A percentile compares a stretch with the other conserved stretches of the same genome.
Conservation (phyloP, 2,113 vertebrate genomes). For the Pholis gunnellus region DNA sequence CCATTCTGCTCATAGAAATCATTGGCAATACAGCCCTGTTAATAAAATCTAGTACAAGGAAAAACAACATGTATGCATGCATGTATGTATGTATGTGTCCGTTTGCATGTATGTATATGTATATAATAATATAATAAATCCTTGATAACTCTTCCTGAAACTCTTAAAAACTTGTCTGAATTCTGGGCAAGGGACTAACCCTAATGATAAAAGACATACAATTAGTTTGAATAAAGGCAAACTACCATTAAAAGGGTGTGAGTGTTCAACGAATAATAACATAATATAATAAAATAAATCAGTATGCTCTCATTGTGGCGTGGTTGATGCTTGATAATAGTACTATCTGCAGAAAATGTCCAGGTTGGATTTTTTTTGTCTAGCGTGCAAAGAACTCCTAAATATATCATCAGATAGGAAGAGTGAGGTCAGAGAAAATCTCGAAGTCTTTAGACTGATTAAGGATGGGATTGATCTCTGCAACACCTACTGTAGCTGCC, state of each 20-base stretch:
- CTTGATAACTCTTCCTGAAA: background rate
- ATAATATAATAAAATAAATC: background rate
- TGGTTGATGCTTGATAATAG: background rate
- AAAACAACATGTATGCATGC: background rate
- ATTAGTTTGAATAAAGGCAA: background rate
- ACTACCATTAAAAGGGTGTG: background rate
- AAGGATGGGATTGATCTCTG: slow-evolving; percentile 77
- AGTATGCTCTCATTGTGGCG: background rate
- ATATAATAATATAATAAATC: background rate
- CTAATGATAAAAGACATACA: background rate
- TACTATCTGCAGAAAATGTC: background rate
- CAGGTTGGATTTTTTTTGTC: slow-evolving; percentile 23
- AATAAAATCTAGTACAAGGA: no score
- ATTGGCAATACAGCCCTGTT: slow-evolving; percentile 9
- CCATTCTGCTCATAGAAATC: slow-evolving; percentile 5
- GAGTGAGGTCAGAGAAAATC: slow-evolving; percentile 77
- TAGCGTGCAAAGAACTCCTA: slow-evolving; percentile 48
- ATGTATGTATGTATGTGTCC: background rate
- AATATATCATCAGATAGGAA: slow-evolving; percentile 65
- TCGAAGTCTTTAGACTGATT: slow-evolving; percentile 78
- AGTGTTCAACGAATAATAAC: background rate
- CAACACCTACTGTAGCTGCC: slow-evolving; percentile 67
- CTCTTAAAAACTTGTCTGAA: background rate
- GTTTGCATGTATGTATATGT: background rate
- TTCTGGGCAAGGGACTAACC: background rate